A percentile compares a stretch with the other conserved stretches of the same genome.
phyloP scores from a whole-genome alignment of 2,113 vertebrate species.

The Crotophaga sulcirostris region DNA sequence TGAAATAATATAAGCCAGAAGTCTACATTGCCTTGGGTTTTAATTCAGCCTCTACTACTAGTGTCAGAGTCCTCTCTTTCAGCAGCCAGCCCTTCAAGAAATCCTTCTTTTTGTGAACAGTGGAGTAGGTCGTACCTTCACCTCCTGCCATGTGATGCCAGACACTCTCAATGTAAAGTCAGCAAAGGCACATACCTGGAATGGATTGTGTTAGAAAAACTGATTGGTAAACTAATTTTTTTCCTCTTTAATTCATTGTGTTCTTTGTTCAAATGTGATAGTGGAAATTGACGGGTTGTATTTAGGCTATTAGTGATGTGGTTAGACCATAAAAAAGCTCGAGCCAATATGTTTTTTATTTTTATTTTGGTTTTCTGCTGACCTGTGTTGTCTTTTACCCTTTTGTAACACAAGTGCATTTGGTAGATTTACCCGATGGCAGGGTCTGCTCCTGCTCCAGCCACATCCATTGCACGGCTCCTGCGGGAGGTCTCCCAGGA shows the following conservation, averaged over 20 bases:
- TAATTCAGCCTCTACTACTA: neutral
- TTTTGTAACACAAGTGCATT: accelerated
- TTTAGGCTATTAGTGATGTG: neutral
- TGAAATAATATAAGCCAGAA: neutral
- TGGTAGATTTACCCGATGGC: neutral
- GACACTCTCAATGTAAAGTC: neutral
- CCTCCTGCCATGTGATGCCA: neutral
- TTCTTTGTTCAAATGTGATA: neutral
- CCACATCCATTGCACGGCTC: neutral
- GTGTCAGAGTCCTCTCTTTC: neutral
- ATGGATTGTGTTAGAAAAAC: neutral
- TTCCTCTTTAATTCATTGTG: neutral
- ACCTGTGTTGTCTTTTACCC: neutral
- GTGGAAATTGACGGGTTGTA: neutral
- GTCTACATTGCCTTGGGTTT: neutral
- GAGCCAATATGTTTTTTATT: neutral
- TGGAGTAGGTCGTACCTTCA: neutral
- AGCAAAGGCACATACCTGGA: neutral
- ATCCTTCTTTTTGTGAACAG: neutral
- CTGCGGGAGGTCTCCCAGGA: neutral
- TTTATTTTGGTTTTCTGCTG: neutral
- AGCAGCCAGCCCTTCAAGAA: neutral
- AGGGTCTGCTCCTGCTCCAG: neutral
- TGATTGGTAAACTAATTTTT: neutral
- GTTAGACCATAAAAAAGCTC: neutral